A percentile compares a stretch with the other conserved stretches of the same genome.
phyloP scores from a whole-genome alignment of 1,140 invertebrate species.

The Camponotus vicinus region DNA sequence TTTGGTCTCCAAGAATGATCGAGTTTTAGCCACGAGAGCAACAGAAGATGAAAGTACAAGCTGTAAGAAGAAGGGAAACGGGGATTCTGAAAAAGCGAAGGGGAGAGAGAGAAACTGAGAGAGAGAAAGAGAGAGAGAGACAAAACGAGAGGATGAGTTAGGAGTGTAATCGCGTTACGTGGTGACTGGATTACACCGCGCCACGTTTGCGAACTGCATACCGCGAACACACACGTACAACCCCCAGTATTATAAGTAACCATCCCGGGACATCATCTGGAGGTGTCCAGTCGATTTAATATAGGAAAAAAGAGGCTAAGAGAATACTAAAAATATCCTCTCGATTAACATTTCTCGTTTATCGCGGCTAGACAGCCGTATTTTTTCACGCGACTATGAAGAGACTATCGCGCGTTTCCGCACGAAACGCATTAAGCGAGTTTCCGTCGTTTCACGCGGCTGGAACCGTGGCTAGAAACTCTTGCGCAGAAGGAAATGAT shows the following conservation, averaged over 20 bases:
- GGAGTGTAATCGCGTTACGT: constrained; percentile 77
- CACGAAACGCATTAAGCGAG: constrained; percentile 46
- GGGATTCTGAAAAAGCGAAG: constrained; percentile 21
- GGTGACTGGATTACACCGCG: constrained; percentile 79
- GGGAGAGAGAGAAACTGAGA: constrained; percentile 5
- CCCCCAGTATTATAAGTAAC: constrained; percentile 43
- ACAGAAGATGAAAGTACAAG: constrained; percentile 21
- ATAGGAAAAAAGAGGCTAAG: background rate
- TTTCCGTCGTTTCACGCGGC: constrained; percentile 36
- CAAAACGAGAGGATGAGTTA: constrained; percentile 69
- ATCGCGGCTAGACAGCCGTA: background rate
- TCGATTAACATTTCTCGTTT: constrained; percentile 13
- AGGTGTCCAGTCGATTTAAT: constrained; percentile 42
- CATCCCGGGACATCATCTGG: constrained; percentile 46
- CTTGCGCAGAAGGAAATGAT: constrained; percentile 9
- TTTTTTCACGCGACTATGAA: background rate
- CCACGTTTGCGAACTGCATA: constrained; percentile 70
- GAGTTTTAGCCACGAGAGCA: constrained; percentile 34
- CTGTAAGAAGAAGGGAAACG: constrained; percentile 11
- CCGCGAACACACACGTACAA: constrained; percentile 64
- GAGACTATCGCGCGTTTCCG: background rate
- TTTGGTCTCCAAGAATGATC: constrained; percentile 57
- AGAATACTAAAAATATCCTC: constrained; percentile 50
- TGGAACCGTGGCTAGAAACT: background rate
- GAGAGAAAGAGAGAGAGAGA: constrained; percentile 48